A percentile compares a stretch with the other conserved stretches of the same genome.
Evolutionary conservation across 2,797 vertebrate genomes (phyloP).

Genomic region (Xenopus petersii): DNA sequence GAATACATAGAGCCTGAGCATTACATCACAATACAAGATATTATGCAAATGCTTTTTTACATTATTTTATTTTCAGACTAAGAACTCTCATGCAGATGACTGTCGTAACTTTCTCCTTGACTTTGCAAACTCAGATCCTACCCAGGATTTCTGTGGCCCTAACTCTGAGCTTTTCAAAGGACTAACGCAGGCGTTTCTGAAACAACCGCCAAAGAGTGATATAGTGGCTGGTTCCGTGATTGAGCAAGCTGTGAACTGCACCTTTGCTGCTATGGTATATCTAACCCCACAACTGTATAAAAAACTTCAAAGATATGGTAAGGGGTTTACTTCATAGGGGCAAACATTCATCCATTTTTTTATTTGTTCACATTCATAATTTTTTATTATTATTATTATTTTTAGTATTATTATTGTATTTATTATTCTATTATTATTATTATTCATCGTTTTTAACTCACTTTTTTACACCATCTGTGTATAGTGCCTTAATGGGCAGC

Average conservation of each 20-base stretch:
- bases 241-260: conserved; percentile 94
- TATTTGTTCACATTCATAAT: no score
- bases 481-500: no score
- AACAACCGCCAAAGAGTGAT: conserved; percentile 84
- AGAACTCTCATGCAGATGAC: conserved; percentile 65
- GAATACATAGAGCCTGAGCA: no score
- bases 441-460: background rate
- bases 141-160: conserved; percentile 75
- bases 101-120: conserved; percentile 80
- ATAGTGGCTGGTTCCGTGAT: conserved; percentile 81
- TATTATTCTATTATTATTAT: background rate
- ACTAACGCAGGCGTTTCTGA: conserved; percentile 83
- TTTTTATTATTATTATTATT: no score
- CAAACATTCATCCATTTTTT: no score
- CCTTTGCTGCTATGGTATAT: conserved; percentile 95
- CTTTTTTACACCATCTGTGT: background rate
- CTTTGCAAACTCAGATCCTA: conserved; percentile 88
- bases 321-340: conserved; percentile 50
- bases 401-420: no score
- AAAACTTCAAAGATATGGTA: conserved; percentile 86
- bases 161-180: conserved; percentile 83
- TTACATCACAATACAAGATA: background rate
- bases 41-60: conserved; percentile 37
- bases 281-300: conserved; percentile 86
- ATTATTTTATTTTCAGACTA: conserved; percentile 57